phyloP scores from a whole-genome alignment of 1,140 invertebrate species.

The Scaptomyza pallida region DNA sequence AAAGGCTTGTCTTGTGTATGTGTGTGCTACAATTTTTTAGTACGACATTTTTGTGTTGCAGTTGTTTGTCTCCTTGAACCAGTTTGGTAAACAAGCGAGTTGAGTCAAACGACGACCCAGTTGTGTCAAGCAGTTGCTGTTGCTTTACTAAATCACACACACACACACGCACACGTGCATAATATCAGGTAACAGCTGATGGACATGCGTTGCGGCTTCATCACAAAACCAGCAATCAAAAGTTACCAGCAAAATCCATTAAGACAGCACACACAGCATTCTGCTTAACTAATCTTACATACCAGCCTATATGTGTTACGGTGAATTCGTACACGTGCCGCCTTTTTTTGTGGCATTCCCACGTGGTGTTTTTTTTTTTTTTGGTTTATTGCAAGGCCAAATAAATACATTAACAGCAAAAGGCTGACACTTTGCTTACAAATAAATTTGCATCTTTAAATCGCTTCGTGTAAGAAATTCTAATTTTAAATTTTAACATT shows the following conservation, averaged over 20 bases:
- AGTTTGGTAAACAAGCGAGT: conserved; percentile 57
- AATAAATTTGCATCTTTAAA: conserved; percentile 73
- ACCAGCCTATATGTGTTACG: background rate
- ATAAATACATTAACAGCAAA: conserved; percentile 45
- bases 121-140: conserved; percentile 58
- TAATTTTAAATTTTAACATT: conserved; percentile 15
- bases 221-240: conserved; percentile 42
- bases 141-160: conserved; percentile 21
- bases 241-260: conserved; percentile 33
- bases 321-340: conserved; percentile 29
- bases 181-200: conserved; percentile 41
- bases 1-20: conserved; percentile 34
- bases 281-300: background rate
- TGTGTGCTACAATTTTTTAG: conserved; percentile 35
- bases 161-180: conserved; percentile 24
- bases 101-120: conserved; percentile 51
- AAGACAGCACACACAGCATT: conserved; percentile 5
- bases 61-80: conserved; percentile 80
- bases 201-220: conserved; percentile 47
- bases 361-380: background rate
- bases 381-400: conserved; percentile 13
- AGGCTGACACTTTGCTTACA: conserved; percentile 49
- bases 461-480: conserved; percentile 9
- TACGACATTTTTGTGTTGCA: conserved; percentile 67
- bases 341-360: conserved; percentile 1